phyloP scores from a whole-genome alignment of 1,140 invertebrate genomes.

The Dinothrombium tinctorium region DNA sequence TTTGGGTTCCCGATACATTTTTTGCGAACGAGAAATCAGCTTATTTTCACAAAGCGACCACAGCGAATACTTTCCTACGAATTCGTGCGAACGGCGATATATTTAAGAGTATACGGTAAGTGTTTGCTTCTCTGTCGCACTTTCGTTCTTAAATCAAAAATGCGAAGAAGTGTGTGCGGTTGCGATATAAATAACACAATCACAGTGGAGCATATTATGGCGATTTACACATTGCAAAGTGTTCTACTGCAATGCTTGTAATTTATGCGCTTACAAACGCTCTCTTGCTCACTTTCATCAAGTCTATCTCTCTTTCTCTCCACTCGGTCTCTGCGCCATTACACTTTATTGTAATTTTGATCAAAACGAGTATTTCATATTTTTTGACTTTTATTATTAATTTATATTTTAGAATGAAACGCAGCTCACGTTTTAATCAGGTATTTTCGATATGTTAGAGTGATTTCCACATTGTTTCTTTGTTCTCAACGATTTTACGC shows the following conservation, averaged over 20 bases:
- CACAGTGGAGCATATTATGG: not conserved
- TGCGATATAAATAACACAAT: not conserved
- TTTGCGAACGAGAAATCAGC: conserved; percentile 85
- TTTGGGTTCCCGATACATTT: conserved; percentile 66
- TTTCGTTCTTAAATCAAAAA: not conserved
- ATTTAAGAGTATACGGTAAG: conserved; percentile 68
- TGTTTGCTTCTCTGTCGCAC: no score
- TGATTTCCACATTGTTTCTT: no score
- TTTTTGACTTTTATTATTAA: no score
- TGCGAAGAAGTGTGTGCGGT: not conserved
- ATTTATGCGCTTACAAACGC: not conserved
- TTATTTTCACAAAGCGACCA: conserved; percentile 91
- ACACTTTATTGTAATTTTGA: no score
- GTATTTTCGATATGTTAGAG: no score
- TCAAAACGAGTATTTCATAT: no score
- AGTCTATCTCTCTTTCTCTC: conserved; percentile 1
- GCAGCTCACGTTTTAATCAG: no score
- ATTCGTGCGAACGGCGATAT: conserved; percentile 83
- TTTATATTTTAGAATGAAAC: no score
- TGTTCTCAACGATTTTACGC: no score
- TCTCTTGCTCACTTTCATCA: not conserved
- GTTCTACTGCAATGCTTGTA: not conserved
- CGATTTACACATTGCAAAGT: not conserved
- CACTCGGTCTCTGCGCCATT: not conserved
- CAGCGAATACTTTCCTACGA: conserved; percentile 86